Evolutionary conservation across 2,888 invertebrate species (phyloP).

Genomic region (Chloromyia formosa): DNA sequence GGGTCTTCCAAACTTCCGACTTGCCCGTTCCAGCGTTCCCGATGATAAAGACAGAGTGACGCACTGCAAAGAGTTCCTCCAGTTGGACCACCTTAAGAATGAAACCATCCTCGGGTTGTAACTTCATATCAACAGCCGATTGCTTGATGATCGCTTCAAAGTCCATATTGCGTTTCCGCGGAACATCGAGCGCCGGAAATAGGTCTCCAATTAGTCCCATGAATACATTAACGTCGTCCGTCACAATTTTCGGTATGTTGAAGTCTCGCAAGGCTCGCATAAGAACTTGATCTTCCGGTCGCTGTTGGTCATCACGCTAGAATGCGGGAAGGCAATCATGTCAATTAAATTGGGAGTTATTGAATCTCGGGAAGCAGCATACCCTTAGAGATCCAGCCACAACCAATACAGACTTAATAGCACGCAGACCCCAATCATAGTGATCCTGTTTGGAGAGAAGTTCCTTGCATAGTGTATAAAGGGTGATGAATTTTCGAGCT

Average conservation of each 20-base stretch:
- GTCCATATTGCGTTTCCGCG: constrained; percentile 83
- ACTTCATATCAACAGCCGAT: constrained; percentile 81
- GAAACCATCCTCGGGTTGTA: constrained; percentile 92
- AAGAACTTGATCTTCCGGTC: constrained; percentile 91
- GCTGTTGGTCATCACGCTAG: constrained; percentile 74
- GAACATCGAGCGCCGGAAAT: constrained; percentile 92
- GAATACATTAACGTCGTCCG: constrained; percentile 90
- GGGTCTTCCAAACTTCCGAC: constrained; percentile 90
- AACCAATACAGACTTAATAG: constrained; percentile 94
- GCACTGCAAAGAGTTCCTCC: constrained; percentile 90
- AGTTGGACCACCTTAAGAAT: constrained; percentile 88
- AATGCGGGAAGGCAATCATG: constrained; percentile 44
- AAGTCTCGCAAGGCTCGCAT: constrained; percentile 95
- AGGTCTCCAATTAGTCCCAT: constrained; percentile 94
- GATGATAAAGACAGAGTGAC: constrained; percentile 91
- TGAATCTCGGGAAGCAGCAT: constrained; percentile 52
- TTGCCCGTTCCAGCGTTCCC: constrained; percentile 93
- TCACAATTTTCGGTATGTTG: constrained; percentile 93
- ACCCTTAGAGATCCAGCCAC: constrained; percentile 92
- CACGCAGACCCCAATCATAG: constrained; percentile 95
- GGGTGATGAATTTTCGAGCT: constrained; percentile 92
- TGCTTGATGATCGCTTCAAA: constrained; percentile 83
- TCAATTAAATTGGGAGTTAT: constrained; percentile 7
- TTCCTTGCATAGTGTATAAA: constrained; percentile 90
- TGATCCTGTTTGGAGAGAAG: constrained; percentile 94